Evolutionary conservation across 2,888 invertebrate genomes (phyloP), one percentile per base, ranked within the genome.

Genomic region (Mythimna loreyi): DNA sequence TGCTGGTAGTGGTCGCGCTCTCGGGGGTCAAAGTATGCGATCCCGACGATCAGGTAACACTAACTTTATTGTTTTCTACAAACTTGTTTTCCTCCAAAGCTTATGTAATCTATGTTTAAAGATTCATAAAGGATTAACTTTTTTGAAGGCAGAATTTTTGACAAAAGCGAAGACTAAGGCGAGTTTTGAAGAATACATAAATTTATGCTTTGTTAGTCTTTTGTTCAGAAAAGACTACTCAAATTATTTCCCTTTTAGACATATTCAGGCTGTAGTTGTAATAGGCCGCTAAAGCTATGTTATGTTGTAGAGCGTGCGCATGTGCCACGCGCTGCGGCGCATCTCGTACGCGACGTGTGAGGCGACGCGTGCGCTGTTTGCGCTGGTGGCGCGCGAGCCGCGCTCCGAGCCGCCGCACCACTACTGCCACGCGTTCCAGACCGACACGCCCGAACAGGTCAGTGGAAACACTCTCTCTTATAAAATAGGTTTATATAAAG

Each of bases 341-440:
- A 98, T 98, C 88, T 98, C 98, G 87, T 98, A 98, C 96, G 98
- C 98, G 87, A 98, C 98, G 87, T 98, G 98, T 97, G 98, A 98
- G 94, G 97, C 98, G 40, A 97, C 97, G 86, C 96, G 97, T 92
- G 96, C 97, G 83, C 97, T 98, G 93, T 98, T 98, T 96, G 98
- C 98, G 90, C 98, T 98, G 92, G 96, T 98, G 85, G 94, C 95
- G 71, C 94, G 95, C 82, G 94, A 92, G 91, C 94, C 94, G 76
- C 92, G 93, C 87, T 83, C 87, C 79, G 90, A 95, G 97, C 87
- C 97, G 97, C 94, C 98, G 97, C 68, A 96, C 96, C 98, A 98
- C 94, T 98, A 97, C 94, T 98, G 98, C 94, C 98, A 98, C 96
- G 97, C 98, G 75, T 98, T 98, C 94, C 96, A 97, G 90, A 97